Evolutionary conservation across 2,113 vertebrate genomes (phyloP).

Genomic region (Takifugu flavidus): DNA sequence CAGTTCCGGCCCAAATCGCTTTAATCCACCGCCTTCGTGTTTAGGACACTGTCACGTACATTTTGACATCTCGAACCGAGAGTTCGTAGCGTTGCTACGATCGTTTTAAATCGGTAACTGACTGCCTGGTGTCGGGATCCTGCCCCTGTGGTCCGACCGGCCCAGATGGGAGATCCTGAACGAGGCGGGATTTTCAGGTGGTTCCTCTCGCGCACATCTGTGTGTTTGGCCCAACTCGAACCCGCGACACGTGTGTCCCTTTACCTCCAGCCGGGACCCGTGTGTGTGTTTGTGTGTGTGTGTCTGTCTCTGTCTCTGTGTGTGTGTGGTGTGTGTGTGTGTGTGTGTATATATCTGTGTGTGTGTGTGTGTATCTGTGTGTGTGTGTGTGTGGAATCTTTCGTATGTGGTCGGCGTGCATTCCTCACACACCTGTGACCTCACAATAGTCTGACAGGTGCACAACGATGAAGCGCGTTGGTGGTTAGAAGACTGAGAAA

Average conservation of each 20-base stretch:
- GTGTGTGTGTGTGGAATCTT: neutral
- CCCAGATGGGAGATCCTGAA: no score
- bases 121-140: neutral
- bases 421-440: constrained; percentile 54
- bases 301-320: no score
- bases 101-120: neutral
- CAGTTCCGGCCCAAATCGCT: neutral
- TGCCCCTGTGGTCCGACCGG: neutral
- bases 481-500: no score
- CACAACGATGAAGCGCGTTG: neutral
- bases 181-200: no score
- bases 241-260: no score
- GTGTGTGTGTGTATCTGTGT: neutral
- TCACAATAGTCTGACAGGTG: constrained; percentile 1
- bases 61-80: no score
- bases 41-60: no score
- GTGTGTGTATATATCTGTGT: neutral
- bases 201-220: no score
- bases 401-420: constrained; percentile 28
- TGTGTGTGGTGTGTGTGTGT: neutral
- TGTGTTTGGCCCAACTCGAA: no score
- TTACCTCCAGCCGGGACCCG: no score
- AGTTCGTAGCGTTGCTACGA: neutral
- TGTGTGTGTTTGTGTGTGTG: no score
- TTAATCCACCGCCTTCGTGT: neutral